Percentiles rank a stretch among this genome's conserved stretches.
Evolutionary conservation across 2,797 vertebrate genomes (phyloP).

Genomic region (Neosilurus hyrtlii): DNA sequence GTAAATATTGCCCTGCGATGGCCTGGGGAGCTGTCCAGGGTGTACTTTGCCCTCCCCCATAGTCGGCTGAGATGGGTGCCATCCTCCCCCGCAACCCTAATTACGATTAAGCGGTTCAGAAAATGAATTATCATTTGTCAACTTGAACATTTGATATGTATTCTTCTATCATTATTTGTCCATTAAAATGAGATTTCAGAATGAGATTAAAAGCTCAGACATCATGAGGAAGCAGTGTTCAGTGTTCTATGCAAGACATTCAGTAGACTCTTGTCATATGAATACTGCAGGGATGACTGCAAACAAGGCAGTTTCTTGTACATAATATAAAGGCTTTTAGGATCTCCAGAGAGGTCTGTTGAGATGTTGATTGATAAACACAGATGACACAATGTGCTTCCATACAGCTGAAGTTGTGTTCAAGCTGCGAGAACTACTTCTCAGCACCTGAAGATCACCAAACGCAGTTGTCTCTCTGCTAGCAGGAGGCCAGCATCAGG

Average conservation of each 20-base stretch:
- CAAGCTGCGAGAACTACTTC: slow-evolving; percentile 11
- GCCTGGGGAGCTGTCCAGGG: too few species aligned
- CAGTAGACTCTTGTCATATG: slow-evolving; percentile 1
- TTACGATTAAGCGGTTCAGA: too few species aligned
- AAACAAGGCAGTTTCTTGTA: slow-evolving; percentile 34
- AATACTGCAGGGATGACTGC: slow-evolving; percentile 22
- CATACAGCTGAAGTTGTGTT: neutral
- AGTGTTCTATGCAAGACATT: slow-evolving; percentile 9
- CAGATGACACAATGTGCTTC: slow-evolving; percentile 19
- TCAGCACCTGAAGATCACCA: slow-evolving; percentile 37
- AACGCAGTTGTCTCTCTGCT: slow-evolving; percentile 49
- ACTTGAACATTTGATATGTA: neutral
- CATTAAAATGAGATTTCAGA: slow-evolving; percentile 20
- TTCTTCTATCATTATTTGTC: slow-evolving; percentile 35
- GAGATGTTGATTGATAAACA: slow-evolving; percentile 32
- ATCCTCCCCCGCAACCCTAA: too few species aligned
- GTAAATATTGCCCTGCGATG: too few species aligned
- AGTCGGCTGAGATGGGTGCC: too few species aligned
- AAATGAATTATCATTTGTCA: neutral
- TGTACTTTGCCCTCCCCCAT: too few species aligned
- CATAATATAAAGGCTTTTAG: slow-evolving; percentile 3
- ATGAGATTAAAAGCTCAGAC: slow-evolving; percentile 13
- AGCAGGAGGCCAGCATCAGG: slow-evolving; percentile 55
- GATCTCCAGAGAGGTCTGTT: slow-evolving; percentile 6
- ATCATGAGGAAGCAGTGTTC: neutral